A percentile compares a stretch with the other conserved stretches of the same genome.
Evolutionary conservation across 1,140 invertebrate species (phyloP).

Genomic region (Paramacrobiotus metropolitanus): DNA sequence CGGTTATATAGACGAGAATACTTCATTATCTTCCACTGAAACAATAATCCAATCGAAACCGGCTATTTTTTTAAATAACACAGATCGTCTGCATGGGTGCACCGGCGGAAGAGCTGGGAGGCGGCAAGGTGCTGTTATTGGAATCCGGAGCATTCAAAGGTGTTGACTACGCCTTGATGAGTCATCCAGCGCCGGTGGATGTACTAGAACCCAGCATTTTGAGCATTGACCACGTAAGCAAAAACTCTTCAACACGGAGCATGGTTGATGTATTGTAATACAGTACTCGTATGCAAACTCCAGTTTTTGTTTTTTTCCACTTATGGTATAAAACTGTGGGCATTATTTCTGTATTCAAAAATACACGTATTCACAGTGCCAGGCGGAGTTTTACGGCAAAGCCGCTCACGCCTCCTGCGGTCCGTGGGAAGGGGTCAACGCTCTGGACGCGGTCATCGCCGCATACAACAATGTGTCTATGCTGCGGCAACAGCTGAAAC

Average conservation of each 20-base stretch:
- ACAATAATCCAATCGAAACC: too few relatives aligned
- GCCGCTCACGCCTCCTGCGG: constrained; percentile 9
- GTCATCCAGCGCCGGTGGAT: constrained; percentile 17
- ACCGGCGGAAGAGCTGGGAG: constrained; percentile 23
- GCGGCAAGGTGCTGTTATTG: constrained; percentile 22
- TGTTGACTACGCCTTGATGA: constrained; percentile 23
- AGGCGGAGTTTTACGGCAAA: constrained; percentile 5
- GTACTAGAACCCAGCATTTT: constrained; percentile 13
- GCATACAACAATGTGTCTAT: constrained; percentile 13
- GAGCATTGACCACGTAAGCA: constrained; percentile 9
- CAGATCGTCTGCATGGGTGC: constrained; percentile 22
- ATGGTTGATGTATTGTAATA: too few relatives aligned
- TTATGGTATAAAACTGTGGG: too few relatives aligned
- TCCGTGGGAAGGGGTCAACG: constrained; percentile 16
- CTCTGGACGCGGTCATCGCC: constrained; percentile 15
- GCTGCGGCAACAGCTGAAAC: constrained; percentile 16
- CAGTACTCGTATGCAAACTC: too few relatives aligned
- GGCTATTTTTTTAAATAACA: too few relatives aligned
- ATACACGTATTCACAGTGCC: too few relatives aligned
- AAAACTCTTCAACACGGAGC: too few relatives aligned
- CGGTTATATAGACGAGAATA: background rate
- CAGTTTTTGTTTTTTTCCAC: too few relatives aligned
- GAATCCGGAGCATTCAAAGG: constrained; percentile 19
- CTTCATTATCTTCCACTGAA: too few relatives aligned
- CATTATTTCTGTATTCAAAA: too few relatives aligned